These are phyloP conservation scores for Pituophis catenifer DNA, from an alignment of 2,113 vertebrate genomes.

Conservation along the genomic window DNA sequence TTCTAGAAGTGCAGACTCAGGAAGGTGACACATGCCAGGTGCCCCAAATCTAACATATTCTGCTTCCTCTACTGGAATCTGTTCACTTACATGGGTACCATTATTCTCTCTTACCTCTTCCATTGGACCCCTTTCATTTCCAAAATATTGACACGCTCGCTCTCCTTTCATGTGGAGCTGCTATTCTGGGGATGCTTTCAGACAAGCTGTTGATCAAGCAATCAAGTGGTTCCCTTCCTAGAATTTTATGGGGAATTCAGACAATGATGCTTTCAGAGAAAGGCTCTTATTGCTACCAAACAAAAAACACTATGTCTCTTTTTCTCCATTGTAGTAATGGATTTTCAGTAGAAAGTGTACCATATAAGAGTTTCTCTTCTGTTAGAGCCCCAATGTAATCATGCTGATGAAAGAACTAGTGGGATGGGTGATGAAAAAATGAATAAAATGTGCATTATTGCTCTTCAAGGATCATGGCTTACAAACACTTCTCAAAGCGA, in stretches of 20 bases:
- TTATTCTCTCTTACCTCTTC: background rate
- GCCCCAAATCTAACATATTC: background rate
- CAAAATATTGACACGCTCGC: background rate
- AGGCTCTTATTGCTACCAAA: background rate
- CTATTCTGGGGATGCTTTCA: background rate
- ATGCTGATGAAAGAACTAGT: background rate
- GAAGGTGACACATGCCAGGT: background rate
- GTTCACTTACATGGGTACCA: background rate
- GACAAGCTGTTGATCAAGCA: background rate
- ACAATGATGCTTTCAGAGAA: background rate
- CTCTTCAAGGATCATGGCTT: background rate
- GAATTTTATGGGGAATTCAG: background rate
- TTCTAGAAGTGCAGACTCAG: background rate
- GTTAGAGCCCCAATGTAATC: background rate
- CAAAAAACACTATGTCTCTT: background rate
- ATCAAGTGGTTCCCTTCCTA: background rate
- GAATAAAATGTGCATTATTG: background rate
- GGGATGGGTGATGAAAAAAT: background rate
- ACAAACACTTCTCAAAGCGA: background rate
- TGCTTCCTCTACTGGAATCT: background rate
- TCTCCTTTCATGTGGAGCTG: background rate
- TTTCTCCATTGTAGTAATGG: background rate
- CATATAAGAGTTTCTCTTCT: background rate
- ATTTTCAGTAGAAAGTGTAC: background rate
- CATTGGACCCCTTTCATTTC: background rate